Evolutionary conservation across 1,140 invertebrate genomes (phyloP), one percentile per base, ranked within the genome.

Genomic region (Macrotrachela quadricornifera): DNA sequence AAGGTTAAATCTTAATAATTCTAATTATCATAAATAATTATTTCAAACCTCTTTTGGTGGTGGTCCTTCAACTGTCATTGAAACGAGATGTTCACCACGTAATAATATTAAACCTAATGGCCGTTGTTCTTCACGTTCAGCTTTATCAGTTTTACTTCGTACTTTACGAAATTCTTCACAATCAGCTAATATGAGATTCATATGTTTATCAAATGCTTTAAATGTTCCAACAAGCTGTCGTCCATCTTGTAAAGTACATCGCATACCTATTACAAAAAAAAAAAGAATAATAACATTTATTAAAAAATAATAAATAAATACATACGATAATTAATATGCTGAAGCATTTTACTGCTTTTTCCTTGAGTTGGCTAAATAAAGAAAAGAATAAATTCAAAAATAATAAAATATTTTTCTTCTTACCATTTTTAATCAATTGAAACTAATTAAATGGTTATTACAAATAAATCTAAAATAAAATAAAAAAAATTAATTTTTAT

Each of bases 341-440:
- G 83, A 66, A 92, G 77, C 90, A 97, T 96, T 74, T 99, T 97
- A 70, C 95, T 96, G 68, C 92, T 95, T 67, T 92, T 94, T 37
- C 85, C 85, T 64, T 92, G 85, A 61, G 62, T 61, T 62, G 48
- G 49, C 49, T 55, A n/a, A 13, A 15, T 14, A n/a, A n/a, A n/a
- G n/a, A n/a, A n/a, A n/a, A n/a, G n/a, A n/a, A n/a, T n/a, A n/a
- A 46, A 46, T 13, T 51, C n/a, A 0, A 49, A 49, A 54, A 40
- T 17, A 42, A 0, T 8, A 30, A 30, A 8, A 30, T 8, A 30
- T 30, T 30, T 30, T 8, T 30, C 21, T 4, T 30, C 21, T 30
- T 30, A 30, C 21, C 21, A 30, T n/a, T n/a, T n/a, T n/a, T n/a
- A n/a, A n/a, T n/a, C n/a, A n/a, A n/a, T 30, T 30, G 21, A 2